Percentiles rank a stretch among this genome's conserved stretches.
Evolutionary conservation across 1,140 invertebrate species (phyloP).

Genomic region (Thalassaphorura encarpata): DNA sequence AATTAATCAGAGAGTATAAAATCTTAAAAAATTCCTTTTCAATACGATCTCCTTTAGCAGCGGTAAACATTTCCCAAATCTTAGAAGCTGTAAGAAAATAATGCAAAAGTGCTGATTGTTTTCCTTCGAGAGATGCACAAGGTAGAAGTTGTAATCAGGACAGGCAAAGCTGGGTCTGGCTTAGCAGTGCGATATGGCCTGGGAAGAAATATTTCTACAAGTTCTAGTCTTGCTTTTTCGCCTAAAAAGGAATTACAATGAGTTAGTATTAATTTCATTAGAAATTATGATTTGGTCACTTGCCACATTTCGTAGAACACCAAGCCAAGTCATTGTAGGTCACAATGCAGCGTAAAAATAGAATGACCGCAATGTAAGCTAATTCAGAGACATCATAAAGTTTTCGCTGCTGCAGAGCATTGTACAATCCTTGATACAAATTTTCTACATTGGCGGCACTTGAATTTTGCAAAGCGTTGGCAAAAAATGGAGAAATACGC

Average conservation of each 20-base stretch:
- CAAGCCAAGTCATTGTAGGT: conserved; percentile 12
- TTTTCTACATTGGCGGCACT: conserved; percentile 7
- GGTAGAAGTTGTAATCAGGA: conserved; percentile 23
- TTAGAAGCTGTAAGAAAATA: conserved; percentile 24
- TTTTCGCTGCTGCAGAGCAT: conserved; percentile 7
- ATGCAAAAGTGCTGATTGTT: conserved; percentile 10
- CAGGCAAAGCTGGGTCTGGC: conserved; percentile 7
- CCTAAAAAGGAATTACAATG: not conserved
- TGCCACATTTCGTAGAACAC: conserved; percentile 12
- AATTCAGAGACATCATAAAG: conserved; percentile 14
- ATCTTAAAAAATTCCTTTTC: conserved; percentile 26
- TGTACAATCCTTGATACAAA: conserved; percentile 8
- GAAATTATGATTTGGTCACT: not conserved
- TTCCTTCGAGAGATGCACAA: conserved; percentile 10
- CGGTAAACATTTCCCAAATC: conserved; percentile 23
- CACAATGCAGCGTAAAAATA: conserved; percentile 23
- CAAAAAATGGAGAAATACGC: conserved; percentile 24
- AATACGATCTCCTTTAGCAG: conserved; percentile 9
- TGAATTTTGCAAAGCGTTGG: not conserved
- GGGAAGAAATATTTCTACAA: conserved; percentile 30
- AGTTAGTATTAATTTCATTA: not conserved
- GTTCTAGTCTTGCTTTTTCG: conserved; percentile 11
- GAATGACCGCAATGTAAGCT: conserved; percentile 21
- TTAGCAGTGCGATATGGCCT: not conserved
- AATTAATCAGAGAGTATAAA: conserved; percentile 21